phyloP scores from a whole-genome alignment of 1,140 invertebrate species.

The Belonocnema kinseyi region DNA sequence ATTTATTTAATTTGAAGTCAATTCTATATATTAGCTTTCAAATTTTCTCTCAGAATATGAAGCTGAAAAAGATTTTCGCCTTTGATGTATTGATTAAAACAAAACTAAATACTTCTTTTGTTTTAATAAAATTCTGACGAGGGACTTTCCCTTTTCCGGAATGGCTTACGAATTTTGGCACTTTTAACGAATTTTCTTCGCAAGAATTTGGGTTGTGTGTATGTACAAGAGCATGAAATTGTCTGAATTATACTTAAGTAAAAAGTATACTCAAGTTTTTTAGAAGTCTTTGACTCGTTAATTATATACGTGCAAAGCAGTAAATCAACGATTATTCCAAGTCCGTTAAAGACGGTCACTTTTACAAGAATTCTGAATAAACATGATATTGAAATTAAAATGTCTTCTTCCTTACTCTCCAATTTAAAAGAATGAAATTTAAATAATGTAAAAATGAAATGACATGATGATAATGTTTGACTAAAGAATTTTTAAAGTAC shows the following conservation, averaged over 20 bases:
- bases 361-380: constrained; percentile 13
- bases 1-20: background rate
- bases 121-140: too few relatives aligned
- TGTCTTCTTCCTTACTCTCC: background rate
- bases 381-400: background rate
- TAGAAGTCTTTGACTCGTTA: constrained; percentile 4
- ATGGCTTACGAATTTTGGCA: too few relatives aligned
- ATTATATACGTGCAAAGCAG: background rate
- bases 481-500: too few relatives aligned
- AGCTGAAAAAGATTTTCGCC: too few relatives aligned
- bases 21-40: too few relatives aligned
- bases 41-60: too few relatives aligned
- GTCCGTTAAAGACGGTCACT: background rate
- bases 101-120: too few relatives aligned
- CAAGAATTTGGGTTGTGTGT: background rate
- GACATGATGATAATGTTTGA: too few relatives aligned
- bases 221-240: background rate
- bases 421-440: too few relatives aligned
- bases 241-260: background rate
- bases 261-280: background rate
- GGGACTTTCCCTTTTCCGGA: too few relatives aligned
- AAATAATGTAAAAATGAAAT: too few relatives aligned
- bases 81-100: too few relatives aligned
- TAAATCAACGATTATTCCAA: background rate
- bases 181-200: background rate